phyloP scores from a whole-genome alignment of 2,797 vertebrate genomes.

The Tauraco hartlaubi region DNA sequence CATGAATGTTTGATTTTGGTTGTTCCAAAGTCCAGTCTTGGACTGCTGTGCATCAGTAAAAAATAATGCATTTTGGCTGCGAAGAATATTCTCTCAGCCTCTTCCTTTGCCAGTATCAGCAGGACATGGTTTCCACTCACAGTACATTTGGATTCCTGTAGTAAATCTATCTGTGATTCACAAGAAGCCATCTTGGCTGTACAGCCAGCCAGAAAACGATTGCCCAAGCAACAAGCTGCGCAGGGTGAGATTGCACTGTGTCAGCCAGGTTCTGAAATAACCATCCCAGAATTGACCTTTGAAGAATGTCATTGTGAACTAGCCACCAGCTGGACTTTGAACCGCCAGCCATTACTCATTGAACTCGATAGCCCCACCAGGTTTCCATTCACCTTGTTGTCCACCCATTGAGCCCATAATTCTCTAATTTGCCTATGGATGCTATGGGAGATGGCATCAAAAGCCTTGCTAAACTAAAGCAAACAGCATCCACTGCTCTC shows the following conservation, averaged over 20 bases:
- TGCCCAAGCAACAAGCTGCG: accelerated
- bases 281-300: neutral
- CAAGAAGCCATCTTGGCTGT: neutral
- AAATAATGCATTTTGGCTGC: slow-evolving; percentile 1
- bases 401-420: neutral
- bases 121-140: neutral
- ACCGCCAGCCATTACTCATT: neutral
- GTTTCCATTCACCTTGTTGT: neutral
- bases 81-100: neutral
- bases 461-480: neutral
- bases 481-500: neutral
- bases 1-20: neutral
- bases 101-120: neutral
- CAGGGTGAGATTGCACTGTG: neutral
- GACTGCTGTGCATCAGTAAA: neutral
- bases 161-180: neutral
- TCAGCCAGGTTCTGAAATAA: neutral
- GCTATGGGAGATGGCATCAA: neutral
- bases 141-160: neutral
- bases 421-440: neutral
- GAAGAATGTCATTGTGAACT: neutral
- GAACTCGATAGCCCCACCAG: neutral
- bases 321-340: neutral
- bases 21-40: neutral
- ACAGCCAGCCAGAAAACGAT: neutral